Percentiles rank a stretch among this genome's conserved stretches.
These are phyloP conservation scores for Alectura lathami DNA, from an alignment of 2,113 vertebrate species.

Conservation along the genomic window DNA sequence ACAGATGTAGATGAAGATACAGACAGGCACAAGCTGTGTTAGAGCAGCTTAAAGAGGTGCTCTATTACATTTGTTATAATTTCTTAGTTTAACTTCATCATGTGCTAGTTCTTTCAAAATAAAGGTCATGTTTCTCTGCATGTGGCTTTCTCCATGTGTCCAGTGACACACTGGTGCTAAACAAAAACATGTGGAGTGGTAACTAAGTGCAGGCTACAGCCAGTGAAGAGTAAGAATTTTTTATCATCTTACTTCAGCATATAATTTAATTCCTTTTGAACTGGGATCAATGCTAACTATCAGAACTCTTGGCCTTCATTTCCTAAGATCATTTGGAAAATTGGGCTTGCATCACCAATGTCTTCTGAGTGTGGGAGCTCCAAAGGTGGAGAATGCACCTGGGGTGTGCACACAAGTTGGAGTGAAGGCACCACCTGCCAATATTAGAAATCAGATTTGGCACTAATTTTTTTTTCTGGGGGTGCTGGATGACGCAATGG, in stretches of 20 bases:
- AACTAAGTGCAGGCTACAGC: not conserved
- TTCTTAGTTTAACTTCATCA: not conserved
- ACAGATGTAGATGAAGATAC: not conserved
- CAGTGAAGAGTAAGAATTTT: not conserved
- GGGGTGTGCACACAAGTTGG: not conserved
- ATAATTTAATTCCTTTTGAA: not conserved
- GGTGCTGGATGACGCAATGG: not conserved
- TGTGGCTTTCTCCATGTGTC: not conserved
- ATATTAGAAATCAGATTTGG: not conserved
- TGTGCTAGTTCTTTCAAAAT: not conserved
- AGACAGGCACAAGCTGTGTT: not conserved
- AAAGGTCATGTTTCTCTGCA: not conserved
- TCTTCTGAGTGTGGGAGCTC: not conserved
- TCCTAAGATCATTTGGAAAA: not conserved
- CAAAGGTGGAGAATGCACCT: not conserved
- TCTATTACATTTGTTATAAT: not conserved
- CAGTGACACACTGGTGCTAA: not conserved
- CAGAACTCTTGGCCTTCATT: not conserved
- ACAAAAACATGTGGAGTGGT: not conserved
- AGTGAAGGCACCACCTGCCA: not conserved
- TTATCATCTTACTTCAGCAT: not conserved
- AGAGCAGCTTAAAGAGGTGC: not conserved
- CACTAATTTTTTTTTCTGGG: not conserved
- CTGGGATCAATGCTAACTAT: not conserved
- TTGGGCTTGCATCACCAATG: not conserved